Evolutionary conservation across 2,797 vertebrate genomes (phyloP), one percentile per base, ranked within the genome.

Genomic region (Arnoldichthys spilopterus): DNA sequence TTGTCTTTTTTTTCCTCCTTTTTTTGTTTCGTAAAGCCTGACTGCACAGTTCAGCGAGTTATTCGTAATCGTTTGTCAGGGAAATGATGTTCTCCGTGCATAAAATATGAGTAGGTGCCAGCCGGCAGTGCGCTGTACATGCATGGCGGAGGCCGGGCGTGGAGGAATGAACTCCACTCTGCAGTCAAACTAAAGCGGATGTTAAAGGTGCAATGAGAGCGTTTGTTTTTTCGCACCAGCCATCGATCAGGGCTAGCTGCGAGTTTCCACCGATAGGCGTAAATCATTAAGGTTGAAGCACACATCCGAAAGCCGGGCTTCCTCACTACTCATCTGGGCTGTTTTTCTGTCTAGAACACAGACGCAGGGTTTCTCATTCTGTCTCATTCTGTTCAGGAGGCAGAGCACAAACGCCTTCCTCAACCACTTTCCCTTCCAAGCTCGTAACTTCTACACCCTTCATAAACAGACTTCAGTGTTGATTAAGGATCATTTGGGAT

Each of bases 171-270:
- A n/a, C 20, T 34, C 30, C 61, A 37, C 61, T 63, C 32, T 47
- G 22, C 62, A 32, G 28, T 34, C 22, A 28, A 22, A 12, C 37
- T 43, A 63, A 51, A 32, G 40, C 71, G 73, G 26, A 40, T 59
- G 71, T 72, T 72, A 66, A 67, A 71, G 28, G 76, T 72, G 72
- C 53, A 47, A 64, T 11, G 3, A 24, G 43, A n/a, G 18, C 6
- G 20, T 30, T 59, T 59, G 2, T 47, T 16, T 47, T 13, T n/a
- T 34, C n/a, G 20, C 30, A 37, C 18, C 30, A 63, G 28, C 30
- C 61, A 63, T 63, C 61, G 61, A 63, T 63, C 61, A 63, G 32
- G 16, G 16, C 1, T 3, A 3, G 20, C 61, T 63, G 61, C 34
- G 0, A 28, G 34, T 45, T 78, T 72, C 6, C 1, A 37, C 59